phyloP scores from a whole-genome alignment of 2,888 invertebrate genomes.

The Drosophila mimetica region DNA sequence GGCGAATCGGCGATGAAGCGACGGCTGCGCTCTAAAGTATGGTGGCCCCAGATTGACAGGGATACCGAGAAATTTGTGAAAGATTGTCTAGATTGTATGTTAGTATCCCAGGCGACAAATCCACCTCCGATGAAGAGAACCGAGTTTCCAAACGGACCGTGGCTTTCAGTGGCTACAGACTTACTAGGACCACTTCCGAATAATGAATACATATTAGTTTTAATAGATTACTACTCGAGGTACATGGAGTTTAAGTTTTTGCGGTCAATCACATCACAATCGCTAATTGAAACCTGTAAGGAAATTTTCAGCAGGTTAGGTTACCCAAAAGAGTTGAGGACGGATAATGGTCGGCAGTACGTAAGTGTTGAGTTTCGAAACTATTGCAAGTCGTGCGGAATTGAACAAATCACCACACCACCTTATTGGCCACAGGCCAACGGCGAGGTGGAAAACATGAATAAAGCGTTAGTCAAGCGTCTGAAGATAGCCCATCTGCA shows the following conservation, averaged over 20 bases:
- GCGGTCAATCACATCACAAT: not conserved
- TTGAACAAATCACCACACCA: too few species aligned
- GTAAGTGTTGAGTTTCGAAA: too few species aligned
- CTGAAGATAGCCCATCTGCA: not conserved
- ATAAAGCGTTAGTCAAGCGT: too few species aligned
- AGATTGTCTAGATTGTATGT: not conserved
- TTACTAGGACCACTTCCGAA: slow-evolving; percentile 2
- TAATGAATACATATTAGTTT: too few species aligned
- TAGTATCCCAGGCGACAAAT: not conserved
- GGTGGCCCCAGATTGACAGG: not conserved
- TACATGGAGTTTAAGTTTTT: slow-evolving; percentile 4
- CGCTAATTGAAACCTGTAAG: not conserved
- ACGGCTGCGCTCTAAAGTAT: not conserved
- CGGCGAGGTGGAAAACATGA: too few species aligned
- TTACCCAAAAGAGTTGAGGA: not conserved
- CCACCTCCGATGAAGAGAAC: not conserved
- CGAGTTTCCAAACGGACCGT: not conserved
- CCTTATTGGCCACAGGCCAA: too few species aligned
- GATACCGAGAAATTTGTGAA: not conserved
- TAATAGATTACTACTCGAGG: not conserved
- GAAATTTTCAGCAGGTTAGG: not conserved
- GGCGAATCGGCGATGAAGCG: slow-evolving; percentile 2
- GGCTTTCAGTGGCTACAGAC: not conserved
- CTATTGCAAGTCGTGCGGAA: too few species aligned
- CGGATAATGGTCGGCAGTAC: too few species aligned